Evolutionary conservation across 2,113 vertebrate species (phyloP).

Genomic region (Petromus typicus): DNA sequence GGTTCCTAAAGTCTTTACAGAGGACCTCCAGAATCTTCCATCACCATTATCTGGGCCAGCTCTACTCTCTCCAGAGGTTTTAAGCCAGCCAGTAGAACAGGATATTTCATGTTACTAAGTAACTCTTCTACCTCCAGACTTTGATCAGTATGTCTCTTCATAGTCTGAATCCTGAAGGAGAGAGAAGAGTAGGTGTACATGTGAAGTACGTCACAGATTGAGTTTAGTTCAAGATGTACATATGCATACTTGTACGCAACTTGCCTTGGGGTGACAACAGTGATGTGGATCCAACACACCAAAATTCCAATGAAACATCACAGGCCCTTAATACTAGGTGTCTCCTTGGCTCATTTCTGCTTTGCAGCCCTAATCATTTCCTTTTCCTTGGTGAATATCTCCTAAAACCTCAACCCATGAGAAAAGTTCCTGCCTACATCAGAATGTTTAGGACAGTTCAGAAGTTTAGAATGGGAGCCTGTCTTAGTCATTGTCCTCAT

Average conservation of each 20-base stretch:
- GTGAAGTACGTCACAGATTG: fast-evolving
- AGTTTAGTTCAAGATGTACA: neutral
- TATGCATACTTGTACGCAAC: neutral
- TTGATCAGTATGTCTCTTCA: slow-evolving; percentile 83
- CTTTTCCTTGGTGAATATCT: neutral
- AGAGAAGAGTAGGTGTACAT: neutral
- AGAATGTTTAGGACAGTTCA: neutral
- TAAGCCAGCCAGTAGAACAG: neutral
- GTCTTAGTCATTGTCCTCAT: neutral
- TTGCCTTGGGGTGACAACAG: neutral
- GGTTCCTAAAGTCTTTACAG: slow-evolving; percentile 41
- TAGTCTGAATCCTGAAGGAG: slow-evolving; percentile 84
- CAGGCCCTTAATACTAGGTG: neutral
- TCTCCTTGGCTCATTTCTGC: neutral
- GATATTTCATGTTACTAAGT: neutral
- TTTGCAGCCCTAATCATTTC: neutral
- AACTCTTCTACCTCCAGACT: neutral
- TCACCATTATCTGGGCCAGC: neutral
- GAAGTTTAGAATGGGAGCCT: neutral
- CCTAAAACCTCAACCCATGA: neutral
- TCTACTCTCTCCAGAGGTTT: neutral
- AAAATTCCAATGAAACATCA: neutral
- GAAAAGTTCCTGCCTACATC: neutral
- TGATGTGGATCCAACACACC: neutral
- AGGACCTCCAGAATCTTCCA: slow-evolving; percentile 2